Evolutionary conservation across 2,113 vertebrate species (phyloP), one percentile per base, ranked within the genome.

Genomic region (Jaculus jaculus): DNA sequence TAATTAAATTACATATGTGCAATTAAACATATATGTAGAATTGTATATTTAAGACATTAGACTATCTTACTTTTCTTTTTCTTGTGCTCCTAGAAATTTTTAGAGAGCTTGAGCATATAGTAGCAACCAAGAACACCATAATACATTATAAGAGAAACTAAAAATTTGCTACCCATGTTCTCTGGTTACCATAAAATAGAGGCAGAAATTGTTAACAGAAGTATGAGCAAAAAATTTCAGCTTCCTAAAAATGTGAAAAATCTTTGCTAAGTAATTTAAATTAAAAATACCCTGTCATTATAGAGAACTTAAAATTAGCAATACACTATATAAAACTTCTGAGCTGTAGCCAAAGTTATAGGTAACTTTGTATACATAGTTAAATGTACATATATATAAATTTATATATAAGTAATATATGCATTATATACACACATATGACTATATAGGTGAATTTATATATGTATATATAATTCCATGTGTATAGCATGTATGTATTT

Each of bases 171-270:
- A 84, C 68, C 16, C 39, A 17, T 90, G 58, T 51, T 80, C 37
- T 72, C 20, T 83, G n/a, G 79, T 71, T 34, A 73, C 26, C 71
- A 63, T 69, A 68, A 20, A 72, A 34, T n/a, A 88, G 32, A 87
- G 34, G 73, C 39, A 87, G 63, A 79, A 90, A 87, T 65, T 84
- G 65, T 68, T 83, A 90, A 78, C 26, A 68, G 20, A 87, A 74
- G 28, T 79, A 24, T 60, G 17, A 86, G 51, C 24, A 79, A 84
- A 87, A 81, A 32, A 84, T 51, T 54, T 16, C 54, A 89, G 30
- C 34, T 82, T 78, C 13, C 12, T 78, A 2, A 73, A 89, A 86
- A 79, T 58, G 39, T 72, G 54, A 21, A 87, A 86, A 85, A 23
- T 74, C 7, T 69, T 37, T 63, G 37, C 18, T 26, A 74, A 71